Evolutionary conservation across 1,140 invertebrate species (phyloP).

Genomic region (Calliphora vicina): DNA sequence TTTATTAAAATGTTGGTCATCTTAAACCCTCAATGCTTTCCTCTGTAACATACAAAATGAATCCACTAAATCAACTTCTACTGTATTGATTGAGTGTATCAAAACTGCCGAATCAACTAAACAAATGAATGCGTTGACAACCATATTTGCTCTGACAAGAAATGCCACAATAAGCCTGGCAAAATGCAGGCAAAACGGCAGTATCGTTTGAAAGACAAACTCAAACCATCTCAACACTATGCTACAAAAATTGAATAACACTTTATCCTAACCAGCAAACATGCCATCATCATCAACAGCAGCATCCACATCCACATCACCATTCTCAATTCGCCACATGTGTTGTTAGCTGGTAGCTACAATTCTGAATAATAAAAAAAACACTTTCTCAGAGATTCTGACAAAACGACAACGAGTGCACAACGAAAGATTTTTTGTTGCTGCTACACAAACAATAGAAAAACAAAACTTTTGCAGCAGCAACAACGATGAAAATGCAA

Average conservation of each 20-base stretch:
- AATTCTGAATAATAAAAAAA: background rate
- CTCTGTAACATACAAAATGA: too few relatives aligned
- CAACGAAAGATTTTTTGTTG: background rate
- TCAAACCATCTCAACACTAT: too few relatives aligned
- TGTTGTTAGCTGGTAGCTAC: background rate
- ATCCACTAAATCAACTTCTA: too few relatives aligned
- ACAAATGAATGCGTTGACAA: too few relatives aligned
- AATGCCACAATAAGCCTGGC: too few relatives aligned
- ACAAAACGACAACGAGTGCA: background rate
- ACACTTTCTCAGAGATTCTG: background rate
- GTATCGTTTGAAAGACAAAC: too few relatives aligned
- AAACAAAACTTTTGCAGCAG: background rate
- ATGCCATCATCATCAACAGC: background rate
- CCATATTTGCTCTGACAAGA: too few relatives aligned
- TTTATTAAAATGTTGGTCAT: too few relatives aligned
- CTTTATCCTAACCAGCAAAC: background rate
- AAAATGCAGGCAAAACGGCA: background rate
- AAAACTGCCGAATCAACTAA: too few relatives aligned
- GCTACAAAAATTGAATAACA: too few relatives aligned
- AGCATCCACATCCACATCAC: background rate
- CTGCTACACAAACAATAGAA: background rate
- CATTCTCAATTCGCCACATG: background rate
- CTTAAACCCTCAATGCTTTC: too few relatives aligned
- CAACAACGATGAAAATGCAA: background rate
- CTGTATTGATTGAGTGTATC: too few relatives aligned